Percentiles rank a stretch among this genome's conserved stretches.
Evolutionary conservation across 2,113 vertebrate genomes (phyloP).

Genomic region (Chlamydotis undulata): DNA sequence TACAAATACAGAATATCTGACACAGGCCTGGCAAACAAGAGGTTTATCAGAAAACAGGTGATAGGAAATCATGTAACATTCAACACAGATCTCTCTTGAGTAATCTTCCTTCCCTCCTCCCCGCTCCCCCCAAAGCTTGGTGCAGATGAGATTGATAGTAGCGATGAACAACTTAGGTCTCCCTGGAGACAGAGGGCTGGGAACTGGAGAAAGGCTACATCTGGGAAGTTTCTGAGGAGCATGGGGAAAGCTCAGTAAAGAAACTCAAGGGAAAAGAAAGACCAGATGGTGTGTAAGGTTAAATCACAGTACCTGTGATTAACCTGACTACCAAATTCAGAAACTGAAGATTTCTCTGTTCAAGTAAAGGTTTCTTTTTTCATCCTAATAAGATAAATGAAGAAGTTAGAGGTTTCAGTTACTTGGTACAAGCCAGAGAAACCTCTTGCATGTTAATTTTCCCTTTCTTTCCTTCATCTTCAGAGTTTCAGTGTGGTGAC

Average conservation of each 20-base stretch:
- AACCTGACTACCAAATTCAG: slow-evolving; percentile 27
- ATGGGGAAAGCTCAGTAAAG: background rate
- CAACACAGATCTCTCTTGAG: background rate
- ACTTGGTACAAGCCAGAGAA: background rate
- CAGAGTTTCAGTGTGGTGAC: background rate
- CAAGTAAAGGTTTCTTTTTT: background rate
- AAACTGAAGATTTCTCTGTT: background rate
- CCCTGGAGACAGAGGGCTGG: background rate
- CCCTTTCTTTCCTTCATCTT: background rate
- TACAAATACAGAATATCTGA: slow-evolving; percentile 45
- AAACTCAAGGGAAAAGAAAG: background rate
- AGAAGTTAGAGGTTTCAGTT: background rate
- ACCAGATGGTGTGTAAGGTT: slow-evolving; percentile 20
- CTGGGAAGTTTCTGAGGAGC: background rate
- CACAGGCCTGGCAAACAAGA: slow-evolving; percentile 54
- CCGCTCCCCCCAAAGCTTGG: background rate
- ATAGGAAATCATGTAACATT: slow-evolving; percentile 36
- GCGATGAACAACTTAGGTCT: background rate
- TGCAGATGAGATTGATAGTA: slow-evolving; percentile 62
- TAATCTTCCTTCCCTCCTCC: background rate
- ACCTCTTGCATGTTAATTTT: background rate
- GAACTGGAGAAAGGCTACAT: background rate
- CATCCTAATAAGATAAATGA: background rate
- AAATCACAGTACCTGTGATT: slow-evolving; percentile 8
- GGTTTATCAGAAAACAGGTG: slow-evolving; percentile 62